Base-by-base conservation (phyloP, 2,888 invertebrate species). In the Dasypogon diadema region DNA sequence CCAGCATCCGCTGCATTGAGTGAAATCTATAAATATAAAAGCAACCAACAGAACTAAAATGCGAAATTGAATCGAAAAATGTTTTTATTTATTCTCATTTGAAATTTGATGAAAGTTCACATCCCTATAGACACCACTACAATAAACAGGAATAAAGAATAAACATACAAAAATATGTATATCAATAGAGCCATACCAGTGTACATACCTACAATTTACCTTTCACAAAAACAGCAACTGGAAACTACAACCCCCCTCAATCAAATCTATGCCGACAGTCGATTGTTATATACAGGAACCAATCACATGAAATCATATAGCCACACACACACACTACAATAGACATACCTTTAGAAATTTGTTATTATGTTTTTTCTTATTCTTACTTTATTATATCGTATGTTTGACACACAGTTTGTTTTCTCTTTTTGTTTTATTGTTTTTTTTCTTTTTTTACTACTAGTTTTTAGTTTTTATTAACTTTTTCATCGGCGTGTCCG, bases 241-340 rank as follows among this genome's bases (percentile, higher is more conserved):
- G 42, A 58, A 74, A 37, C 46, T 74, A 58, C 56, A 74, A 74
- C 58, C 46, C 58, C 85, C 86, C 85, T 85, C 85, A 83, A 87
- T 86, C 86, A 84, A 87, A 87, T 87, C 88, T 87, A 88, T 87
- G 88, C 89, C 89, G 88, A 88, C 89, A 89, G 89, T 89, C 85
- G 85, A 85, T 85, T 85, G 85, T 85, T 81, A 80, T 77, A 74
- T 58, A 74, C 74, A 74, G 74, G 18, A 74, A 74, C 74, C 74
- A 74, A 58, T 58, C 74, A 74, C 72, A 73, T 56, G 3, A 30
- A 56, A 73, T 70, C 55, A 75, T 70, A 74, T 68, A 74, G 58
- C 72, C 30, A 58, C 77, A 77, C 77, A 76, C 30, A 58, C 77
- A 77, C 76, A 77, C 77, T 70, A 70, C 70, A 70, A 70, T 70